A percentile compares a stretch with the other conserved stretches of the same genome.
phyloP scores from a whole-genome alignment of 2,797 vertebrate species.

The Selene dorsalis region DNA sequence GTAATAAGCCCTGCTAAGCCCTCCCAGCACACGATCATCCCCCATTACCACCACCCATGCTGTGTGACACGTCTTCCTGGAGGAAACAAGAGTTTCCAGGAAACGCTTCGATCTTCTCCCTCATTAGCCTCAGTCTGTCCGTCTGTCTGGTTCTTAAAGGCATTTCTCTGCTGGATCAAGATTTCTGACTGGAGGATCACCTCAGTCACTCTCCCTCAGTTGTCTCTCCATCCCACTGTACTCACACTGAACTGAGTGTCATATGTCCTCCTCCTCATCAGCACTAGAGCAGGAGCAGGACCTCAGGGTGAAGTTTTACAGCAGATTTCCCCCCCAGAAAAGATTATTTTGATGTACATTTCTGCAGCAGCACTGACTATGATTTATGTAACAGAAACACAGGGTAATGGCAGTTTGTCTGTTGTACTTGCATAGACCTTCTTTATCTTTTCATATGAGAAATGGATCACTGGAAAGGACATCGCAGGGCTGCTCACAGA shows the following conservation, averaged over 20 bases:
- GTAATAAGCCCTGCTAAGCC: constrained; percentile 84
- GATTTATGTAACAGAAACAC: background rate
- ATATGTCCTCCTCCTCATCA: constrained; percentile 58
- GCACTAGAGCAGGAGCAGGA: constrained; percentile 49
- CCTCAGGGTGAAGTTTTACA: constrained; percentile 81
- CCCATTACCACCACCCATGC: constrained; percentile 89
- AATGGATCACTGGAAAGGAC: constrained; percentile 87
- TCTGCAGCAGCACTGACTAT: background rate
- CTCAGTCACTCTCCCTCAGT: constrained; percentile 60
- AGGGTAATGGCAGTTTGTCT: background rate
- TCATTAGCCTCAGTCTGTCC: constrained; percentile 76
- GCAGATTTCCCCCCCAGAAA: constrained; percentile 86
- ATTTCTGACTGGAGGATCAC: background rate
- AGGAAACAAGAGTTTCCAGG: constrained; percentile 37
- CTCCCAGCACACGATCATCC: constrained; percentile 87
- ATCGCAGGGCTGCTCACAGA: constrained; percentile 70
- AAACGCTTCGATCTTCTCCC: constrained; percentile 62
- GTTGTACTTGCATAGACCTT: constrained; percentile 87
- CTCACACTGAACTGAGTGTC: constrained; percentile 80
- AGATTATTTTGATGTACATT: background rate
- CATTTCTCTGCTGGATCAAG: constrained; percentile 72
- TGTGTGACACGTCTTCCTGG: constrained; percentile 75
- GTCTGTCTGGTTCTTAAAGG: constrained; percentile 80
- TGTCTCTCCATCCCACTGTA: constrained; percentile 87
- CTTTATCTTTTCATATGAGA: constrained; percentile 86